A percentile compares a stretch with the other conserved stretches of the same genome.
These are phyloP conservation scores for Zeus faber DNA, from an alignment of 2,113 vertebrate species.

Conservation along the genomic window DNA sequence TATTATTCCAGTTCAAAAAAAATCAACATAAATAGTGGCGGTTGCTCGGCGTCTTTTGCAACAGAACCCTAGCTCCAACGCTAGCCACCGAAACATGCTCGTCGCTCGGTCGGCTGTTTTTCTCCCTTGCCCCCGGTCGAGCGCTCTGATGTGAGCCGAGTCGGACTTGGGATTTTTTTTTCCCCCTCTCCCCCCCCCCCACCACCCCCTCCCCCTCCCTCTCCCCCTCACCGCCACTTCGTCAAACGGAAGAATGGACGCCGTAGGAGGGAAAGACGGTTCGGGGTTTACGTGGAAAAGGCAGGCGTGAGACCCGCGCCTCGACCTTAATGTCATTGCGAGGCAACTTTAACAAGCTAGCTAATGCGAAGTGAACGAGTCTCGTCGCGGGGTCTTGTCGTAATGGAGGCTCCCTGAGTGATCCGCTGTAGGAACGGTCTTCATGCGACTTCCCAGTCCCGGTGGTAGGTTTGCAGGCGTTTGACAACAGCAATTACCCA, in stretches of 20 bases:
- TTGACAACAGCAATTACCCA: too few species aligned
- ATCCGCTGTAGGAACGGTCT: constrained; percentile 38
- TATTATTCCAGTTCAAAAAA: too few species aligned
- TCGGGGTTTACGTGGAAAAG: constrained; percentile 25
- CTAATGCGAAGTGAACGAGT: constrained; percentile 54
- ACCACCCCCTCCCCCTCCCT: too few species aligned
- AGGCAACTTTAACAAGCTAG: constrained; percentile 63
- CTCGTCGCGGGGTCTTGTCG: constrained; percentile 37
- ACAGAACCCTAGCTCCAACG: constrained; percentile 17
- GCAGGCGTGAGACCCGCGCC: constrained; percentile 31
- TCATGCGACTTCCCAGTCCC: constrained; percentile 2
- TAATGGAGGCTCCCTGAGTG: constrained; percentile 63
- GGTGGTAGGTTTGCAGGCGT: constrained; percentile 9
- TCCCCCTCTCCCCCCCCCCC: too few species aligned
- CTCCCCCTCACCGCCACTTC: neutral
- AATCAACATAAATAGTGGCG: neutral
- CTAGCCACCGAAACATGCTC: constrained; percentile 56
- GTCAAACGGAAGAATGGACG: constrained; percentile 49
- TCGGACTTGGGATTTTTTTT: too few species aligned
- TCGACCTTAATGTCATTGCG: constrained; percentile 61
- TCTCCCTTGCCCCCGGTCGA: constrained; percentile 55
- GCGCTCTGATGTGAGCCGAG: constrained; percentile 55
- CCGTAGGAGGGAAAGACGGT: constrained; percentile 25
- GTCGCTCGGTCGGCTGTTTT: constrained; percentile 69
- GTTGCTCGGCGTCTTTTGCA: neutral